These are phyloP conservation scores for Lepidostoma basale DNA, from an alignment of 1,140 invertebrate genomes.

Conservation along the genomic window DNA sequence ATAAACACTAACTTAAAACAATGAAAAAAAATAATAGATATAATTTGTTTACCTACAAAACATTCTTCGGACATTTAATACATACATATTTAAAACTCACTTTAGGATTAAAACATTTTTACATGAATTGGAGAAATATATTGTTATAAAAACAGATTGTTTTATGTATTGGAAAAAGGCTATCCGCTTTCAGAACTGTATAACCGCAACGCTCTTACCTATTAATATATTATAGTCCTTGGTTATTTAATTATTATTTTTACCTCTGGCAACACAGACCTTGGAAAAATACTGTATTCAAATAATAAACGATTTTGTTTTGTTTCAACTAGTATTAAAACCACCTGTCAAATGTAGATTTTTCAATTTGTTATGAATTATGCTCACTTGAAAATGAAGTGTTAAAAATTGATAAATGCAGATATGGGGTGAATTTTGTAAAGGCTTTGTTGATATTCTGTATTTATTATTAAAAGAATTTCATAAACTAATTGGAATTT, in stretches of 20 bases:
- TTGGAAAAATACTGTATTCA: neutral
- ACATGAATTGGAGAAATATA: conserved; percentile 3
- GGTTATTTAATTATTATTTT: conserved; percentile 1
- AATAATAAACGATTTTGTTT: too few relatives aligned
- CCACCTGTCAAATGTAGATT: too few relatives aligned
- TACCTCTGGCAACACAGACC: neutral
- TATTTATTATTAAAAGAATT: too few relatives aligned
- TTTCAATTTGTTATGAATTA: too few relatives aligned
- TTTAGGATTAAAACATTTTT: conserved; percentile 15
- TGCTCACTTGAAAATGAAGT: too few relatives aligned
- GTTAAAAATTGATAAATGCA: too few relatives aligned
- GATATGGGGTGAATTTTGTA: too few relatives aligned
- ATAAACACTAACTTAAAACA: conserved; percentile 11
- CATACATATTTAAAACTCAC: conserved; percentile 10
- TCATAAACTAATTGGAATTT: too few relatives aligned
- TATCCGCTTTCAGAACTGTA: conserved; percentile 6
- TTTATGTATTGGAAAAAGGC: conserved; percentile 20
- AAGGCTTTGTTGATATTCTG: too few relatives aligned
- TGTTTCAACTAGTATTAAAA: too few relatives aligned
- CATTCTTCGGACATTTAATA: too few relatives aligned
- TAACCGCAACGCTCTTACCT: conserved; percentile 12
- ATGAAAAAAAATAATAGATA: conserved; percentile 1
- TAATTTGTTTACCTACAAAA: neutral
- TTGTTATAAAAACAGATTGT: neutral
- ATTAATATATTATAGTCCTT: conserved; percentile 19